phyloP scores from a whole-genome alignment of 2,888 invertebrate species.

The Synanthedon tipuliformis region DNA sequence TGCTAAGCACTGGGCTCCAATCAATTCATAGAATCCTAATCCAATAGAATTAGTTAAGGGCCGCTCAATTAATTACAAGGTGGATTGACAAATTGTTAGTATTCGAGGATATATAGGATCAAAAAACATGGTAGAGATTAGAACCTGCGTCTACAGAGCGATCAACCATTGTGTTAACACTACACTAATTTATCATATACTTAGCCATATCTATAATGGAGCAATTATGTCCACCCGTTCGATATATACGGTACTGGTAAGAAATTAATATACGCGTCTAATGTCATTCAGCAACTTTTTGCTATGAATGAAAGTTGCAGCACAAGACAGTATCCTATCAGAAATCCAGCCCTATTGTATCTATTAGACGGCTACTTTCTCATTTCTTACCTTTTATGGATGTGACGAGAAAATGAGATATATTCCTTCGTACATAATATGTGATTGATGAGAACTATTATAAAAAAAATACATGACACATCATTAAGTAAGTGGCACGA shows the following conservation, averaged over 20 bases:
- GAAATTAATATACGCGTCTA: constrained; percentile 29
- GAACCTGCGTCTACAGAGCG: too few species aligned
- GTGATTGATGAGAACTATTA: too few species aligned
- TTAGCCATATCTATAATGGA: constrained; percentile 37
- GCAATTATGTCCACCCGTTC: constrained; percentile 38
- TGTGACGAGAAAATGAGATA: constrained; percentile 45
- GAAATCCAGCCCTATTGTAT: constrained; percentile 63
- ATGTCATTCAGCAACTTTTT: constrained; percentile 54
- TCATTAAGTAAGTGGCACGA: too few species aligned
- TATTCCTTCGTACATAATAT: not conserved
- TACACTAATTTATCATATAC: constrained; percentile 1
- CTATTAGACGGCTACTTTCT: constrained; percentile 65
- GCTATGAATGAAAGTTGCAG: constrained; percentile 52
- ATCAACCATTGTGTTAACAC: too few species aligned
- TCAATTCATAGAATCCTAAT: too few species aligned
- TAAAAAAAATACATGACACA: too few species aligned
- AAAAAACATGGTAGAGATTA: too few species aligned
- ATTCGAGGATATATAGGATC: too few species aligned
- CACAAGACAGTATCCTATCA: constrained; percentile 33
- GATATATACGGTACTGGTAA: constrained; percentile 31
- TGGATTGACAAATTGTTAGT: too few species aligned
- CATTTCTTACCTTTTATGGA: constrained; percentile 64
- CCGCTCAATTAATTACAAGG: too few species aligned
- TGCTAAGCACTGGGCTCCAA: too few species aligned
- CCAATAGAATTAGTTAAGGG: too few species aligned